phyloP scores from a whole-genome alignment of 1,140 invertebrate genomes.

The Neoseiulus cucumeris region DNA sequence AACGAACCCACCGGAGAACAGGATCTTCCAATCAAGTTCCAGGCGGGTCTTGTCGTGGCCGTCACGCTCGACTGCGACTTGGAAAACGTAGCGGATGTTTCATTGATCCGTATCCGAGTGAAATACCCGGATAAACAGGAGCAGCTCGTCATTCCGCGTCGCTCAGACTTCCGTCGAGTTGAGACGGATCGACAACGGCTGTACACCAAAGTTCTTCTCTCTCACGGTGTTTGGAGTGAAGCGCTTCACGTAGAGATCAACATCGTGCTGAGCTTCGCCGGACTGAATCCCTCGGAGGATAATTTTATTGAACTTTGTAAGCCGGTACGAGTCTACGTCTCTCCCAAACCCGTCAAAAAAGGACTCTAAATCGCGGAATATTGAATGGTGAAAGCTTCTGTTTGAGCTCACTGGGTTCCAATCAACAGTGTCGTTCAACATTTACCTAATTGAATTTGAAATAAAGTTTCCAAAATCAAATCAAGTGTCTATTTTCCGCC shows the following conservation, averaged over 20 bases:
- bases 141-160: slow-evolving; percentile 53
- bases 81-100: slow-evolving; percentile 48
- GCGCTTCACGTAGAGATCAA: slow-evolving; percentile 67
- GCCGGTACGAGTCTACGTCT: slow-evolving; percentile 66
- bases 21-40: slow-evolving; percentile 74
- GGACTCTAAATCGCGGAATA: slow-evolving; percentile 32
- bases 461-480: no score
- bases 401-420: no score
- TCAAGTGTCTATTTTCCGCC: no score
- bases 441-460: no score
- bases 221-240: slow-evolving; percentile 54
- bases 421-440: no score
- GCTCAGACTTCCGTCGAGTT: slow-evolving; percentile 30
- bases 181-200: slow-evolving; percentile 42
- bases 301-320: slow-evolving; percentile 62
- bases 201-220: slow-evolving; percentile 60
- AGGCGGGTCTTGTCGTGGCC: slow-evolving; percentile 66
- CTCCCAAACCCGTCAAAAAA: slow-evolving; percentile 64
- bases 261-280: slow-evolving; percentile 53
- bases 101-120: slow-evolving; percentile 47
- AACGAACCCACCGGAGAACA: slow-evolving; percentile 57
- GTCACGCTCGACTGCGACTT: slow-evolving; percentile 67
- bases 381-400: no score
- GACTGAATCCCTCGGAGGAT: slow-evolving; percentile 35
- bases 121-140: slow-evolving; percentile 77